A percentile compares a stretch with the other conserved stretches of the same genome.
These are phyloP conservation scores for Bicyclus anynana DNA, from an alignment of 1,140 invertebrate species.

Conservation along the genomic window DNA sequence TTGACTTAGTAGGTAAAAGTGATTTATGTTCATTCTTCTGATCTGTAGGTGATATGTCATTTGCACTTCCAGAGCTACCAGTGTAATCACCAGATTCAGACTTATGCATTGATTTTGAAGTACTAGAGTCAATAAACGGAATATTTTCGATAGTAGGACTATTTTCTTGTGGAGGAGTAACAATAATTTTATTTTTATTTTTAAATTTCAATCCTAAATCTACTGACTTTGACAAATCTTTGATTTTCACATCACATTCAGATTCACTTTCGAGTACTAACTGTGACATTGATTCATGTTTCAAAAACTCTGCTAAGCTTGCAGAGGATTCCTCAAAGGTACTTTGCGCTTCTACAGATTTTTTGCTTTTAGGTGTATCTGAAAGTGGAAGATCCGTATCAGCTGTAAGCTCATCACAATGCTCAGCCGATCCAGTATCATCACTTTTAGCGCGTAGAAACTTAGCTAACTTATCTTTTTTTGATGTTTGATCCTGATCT, in stretches of 20 bases:
- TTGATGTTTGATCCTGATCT: conserved; percentile 72
- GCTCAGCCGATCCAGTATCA: conserved; percentile 80
- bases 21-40: conserved; percentile 55
- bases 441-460: conserved; percentile 76
- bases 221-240: conserved; percentile 38
- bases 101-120: conserved; percentile 57
- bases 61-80: conserved; percentile 63
- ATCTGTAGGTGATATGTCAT: conserved; percentile 64
- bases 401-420: conserved; percentile 80
- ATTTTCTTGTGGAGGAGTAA: conserved; percentile 74
- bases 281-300: conserved; percentile 68
- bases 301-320: conserved; percentile 72
- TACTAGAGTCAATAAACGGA: conserved; percentile 68
- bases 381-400: conserved; percentile 57
- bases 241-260: conserved; percentile 43
- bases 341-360: conserved; percentile 63
- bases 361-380: conserved; percentile 46
- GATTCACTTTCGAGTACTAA: conserved; percentile 55
- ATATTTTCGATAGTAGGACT: conserved; percentile 75
- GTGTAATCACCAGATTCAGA: conserved; percentile 68
- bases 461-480: conserved; percentile 46
- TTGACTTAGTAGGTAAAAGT: conserved; percentile 68
- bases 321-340: conserved; percentile 73
- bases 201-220: conserved; percentile 66
- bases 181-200: conserved; percentile 77